Base-by-base conservation (phyloP, 2,113 vertebrate species). In the Xiphias gladius region DNA sequence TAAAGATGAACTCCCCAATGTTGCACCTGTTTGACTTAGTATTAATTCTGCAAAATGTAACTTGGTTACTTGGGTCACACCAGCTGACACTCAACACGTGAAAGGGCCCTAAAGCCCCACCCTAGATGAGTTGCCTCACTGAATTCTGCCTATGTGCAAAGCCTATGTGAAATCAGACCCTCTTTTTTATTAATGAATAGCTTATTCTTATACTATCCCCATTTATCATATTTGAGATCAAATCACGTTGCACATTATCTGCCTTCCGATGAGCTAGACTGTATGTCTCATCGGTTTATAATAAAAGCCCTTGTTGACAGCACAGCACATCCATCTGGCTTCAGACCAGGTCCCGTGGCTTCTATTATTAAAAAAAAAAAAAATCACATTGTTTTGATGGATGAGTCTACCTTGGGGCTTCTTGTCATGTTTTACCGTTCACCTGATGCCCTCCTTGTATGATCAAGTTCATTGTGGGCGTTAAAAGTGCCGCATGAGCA, bases 281-380 rank as follows among this genome's bases (percentile, higher is more conserved):
- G 75, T 81, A 78, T 75, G 71, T 84, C 80, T 79, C 64, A 76
- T 81, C 73, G 71, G 70, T n/a, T 62, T 28, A 71, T 82, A 32
- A 84, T 79, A 78, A 73, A 77, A 76, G 52, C 76, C 66, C 58
- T 28, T 55, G 73, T 86, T 86, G 87, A 87, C 88, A 84, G 72
- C 72, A 12, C 41, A 50, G 67, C 83, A 59, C n/a, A 75, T 78
- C 46, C 12, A 20, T 71, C 76, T 77, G 73, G 73, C 82, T 67
- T 62, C 61, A 41, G 84, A 79, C 48, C 81, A 82, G 70, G 63
- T 86, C 82, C 82, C 3, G 35, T 77, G 59, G 87, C 76, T 82
- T 79, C 14, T 52, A 58, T 81, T 71, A 39, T 80, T 80, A 9
- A 26, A 70, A 52, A 9, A 52, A 17, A 37, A 58, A 30, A 48